These are phyloP conservation scores for Petroica traversi DNA, from an alignment of 2,113 vertebrate genomes.

Conservation along the genomic window DNA sequence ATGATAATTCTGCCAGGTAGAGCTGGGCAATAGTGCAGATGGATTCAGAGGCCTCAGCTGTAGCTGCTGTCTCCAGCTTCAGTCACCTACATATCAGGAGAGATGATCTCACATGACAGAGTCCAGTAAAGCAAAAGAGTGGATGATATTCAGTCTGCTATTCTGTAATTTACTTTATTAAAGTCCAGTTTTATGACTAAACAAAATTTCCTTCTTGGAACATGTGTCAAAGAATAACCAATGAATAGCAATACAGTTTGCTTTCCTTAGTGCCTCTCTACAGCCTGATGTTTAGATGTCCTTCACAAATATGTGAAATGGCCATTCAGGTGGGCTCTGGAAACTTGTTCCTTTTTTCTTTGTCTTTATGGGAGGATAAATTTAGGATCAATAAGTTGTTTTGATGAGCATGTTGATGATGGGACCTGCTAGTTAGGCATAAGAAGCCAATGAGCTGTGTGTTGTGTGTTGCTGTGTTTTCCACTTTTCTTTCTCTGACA, in stretches of 20 bases:
- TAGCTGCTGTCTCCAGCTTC: background rate
- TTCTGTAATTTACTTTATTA: background rate
- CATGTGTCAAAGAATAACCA: background rate
- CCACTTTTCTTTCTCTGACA: constrained; percentile 49
- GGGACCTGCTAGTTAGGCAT: background rate
- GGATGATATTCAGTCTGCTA: background rate
- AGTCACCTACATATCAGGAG: background rate
- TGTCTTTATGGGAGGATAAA: background rate
- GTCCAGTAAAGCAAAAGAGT: background rate
- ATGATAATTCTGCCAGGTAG: background rate
- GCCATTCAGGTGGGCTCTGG: background rate
- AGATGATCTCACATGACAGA: background rate
- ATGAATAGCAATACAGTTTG: background rate
- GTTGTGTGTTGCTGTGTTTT: background rate
- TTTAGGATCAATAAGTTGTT: background rate
- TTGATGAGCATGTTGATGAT: background rate
- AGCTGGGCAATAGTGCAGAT: background rate
- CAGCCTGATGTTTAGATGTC: background rate
- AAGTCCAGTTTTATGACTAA: background rate
- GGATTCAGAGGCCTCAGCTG: background rate
- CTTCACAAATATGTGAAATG: background rate
- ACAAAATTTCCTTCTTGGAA: background rate
- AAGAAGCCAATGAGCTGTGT: background rate
- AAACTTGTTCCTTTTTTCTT: background rate
- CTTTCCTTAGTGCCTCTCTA: background rate